phyloP scores from a whole-genome alignment of 2,888 invertebrate genomes.

The Melolontha melolontha region DNA sequence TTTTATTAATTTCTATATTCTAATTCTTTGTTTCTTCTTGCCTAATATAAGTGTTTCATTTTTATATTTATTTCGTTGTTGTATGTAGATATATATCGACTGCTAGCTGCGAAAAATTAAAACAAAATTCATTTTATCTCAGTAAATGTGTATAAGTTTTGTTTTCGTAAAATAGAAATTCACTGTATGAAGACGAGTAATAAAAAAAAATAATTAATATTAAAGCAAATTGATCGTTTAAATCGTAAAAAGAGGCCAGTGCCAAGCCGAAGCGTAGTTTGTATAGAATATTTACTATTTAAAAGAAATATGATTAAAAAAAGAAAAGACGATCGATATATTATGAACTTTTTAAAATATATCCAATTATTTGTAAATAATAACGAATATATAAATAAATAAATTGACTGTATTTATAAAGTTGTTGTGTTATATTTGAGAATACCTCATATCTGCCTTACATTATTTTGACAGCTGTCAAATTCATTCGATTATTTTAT shows the following conservation, averaged over 20 bases:
- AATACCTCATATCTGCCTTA: too few species aligned
- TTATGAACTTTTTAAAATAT: conserved; percentile 39
- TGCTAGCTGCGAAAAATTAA: too few species aligned
- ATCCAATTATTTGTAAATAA: conserved; percentile 59
- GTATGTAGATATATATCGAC: too few species aligned
- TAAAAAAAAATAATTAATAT: too few species aligned
- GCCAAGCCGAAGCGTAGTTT: conserved; percentile 51
- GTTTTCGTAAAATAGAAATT: background rate
- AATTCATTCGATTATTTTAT: too few species aligned
- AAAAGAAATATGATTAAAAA: background rate
- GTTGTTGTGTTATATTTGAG: conserved; percentile 5
- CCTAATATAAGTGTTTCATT: too few species aligned
- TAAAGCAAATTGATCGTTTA: too few species aligned
- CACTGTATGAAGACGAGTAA: too few species aligned
- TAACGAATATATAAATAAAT: conserved; percentile 53
- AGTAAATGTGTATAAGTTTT: background rate
- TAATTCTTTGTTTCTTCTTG: too few species aligned
- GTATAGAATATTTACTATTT: conserved; percentile 17
- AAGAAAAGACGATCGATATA: conserved; percentile 10
- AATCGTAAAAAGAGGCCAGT: conserved; percentile 52
- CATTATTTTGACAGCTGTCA: too few species aligned
- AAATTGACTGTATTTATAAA: conserved; percentile 61
- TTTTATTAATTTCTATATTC: too few species aligned
- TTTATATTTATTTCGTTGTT: too few species aligned
- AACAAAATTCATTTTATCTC: background rate